phyloP scores from a whole-genome alignment of 1,140 invertebrate species.

The Trichogramma pretiosum region DNA sequence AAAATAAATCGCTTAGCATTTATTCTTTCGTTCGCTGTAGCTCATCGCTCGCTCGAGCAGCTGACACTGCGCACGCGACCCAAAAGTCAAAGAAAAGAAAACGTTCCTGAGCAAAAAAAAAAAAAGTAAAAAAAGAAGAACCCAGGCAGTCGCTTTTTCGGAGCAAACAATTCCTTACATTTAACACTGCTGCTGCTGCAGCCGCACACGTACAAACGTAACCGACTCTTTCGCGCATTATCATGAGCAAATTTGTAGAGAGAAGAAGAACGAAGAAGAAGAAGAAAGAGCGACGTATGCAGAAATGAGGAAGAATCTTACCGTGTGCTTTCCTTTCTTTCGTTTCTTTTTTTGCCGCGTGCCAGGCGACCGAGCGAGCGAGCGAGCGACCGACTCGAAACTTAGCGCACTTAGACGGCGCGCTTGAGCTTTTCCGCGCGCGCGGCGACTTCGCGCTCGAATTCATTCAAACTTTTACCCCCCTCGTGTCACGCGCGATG shows the following conservation, averaged over 20 bases:
- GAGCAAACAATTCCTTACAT: slow-evolving; percentile 25
- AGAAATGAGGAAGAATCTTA: no score
- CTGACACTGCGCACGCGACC: no score
- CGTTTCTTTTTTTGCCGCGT: not conserved
- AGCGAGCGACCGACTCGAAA: not conserved
- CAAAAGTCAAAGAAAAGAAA: not conserved
- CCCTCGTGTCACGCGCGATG: no score
- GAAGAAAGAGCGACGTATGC: no score
- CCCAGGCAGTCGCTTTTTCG: slow-evolving; percentile 15
- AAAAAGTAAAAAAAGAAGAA: not conserved
- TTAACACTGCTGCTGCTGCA: no score
- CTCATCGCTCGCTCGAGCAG: not conserved
- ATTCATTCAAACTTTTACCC: no score
- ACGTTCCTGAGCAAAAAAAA: not conserved
- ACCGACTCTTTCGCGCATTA: slow-evolving; percentile 26
- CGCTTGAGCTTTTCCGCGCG: no score
- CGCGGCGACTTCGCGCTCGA: no score
- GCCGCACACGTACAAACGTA: no score
- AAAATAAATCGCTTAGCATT: slow-evolving; percentile 4
- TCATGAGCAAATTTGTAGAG: slow-evolving; percentile 37
- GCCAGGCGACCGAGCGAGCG: no score
- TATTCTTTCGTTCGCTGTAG: no score
- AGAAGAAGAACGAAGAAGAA: no score
- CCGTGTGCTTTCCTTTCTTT: slow-evolving; percentile 7
- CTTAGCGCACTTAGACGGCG: slow-evolving; percentile 2